phyloP scores from a whole-genome alignment of 2,113 vertebrate species.

The Carollia perspicillata region DNA sequence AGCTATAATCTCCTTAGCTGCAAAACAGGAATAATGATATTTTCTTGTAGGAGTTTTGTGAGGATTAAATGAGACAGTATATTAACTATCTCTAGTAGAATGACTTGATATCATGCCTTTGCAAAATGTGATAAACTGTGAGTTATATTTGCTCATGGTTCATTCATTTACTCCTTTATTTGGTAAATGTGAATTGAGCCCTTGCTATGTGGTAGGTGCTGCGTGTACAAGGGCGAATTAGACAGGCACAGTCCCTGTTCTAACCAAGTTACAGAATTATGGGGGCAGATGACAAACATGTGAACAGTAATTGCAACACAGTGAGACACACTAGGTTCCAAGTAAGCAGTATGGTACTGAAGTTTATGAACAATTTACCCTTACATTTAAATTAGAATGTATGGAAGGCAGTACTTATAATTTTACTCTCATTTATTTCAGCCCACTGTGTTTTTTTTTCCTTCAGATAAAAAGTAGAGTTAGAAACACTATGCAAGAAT shows the following conservation, averaged over 20 bases:
- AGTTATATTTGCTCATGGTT: constrained; percentile 18
- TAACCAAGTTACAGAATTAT: not conserved
- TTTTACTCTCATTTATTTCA: constrained; percentile 4
- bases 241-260: not conserved
- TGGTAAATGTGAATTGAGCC: not conserved
- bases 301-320: not conserved
- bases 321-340: not conserved
- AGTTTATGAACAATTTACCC: not conserved
- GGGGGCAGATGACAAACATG: not conserved
- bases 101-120: not conserved
- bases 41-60: not conserved
- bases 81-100: not conserved
- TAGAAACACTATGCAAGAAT: not conserved
- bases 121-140: not conserved
- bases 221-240: not conserved
- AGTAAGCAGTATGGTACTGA: not conserved
- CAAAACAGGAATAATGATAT: not conserved
- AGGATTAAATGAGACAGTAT: not conserved
- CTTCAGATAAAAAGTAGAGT: not conserved
- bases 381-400: not conserved
- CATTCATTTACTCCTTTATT: not conserved
- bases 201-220: not conserved
- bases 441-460: not conserved
- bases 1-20: not conserved
- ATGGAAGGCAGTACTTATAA: not conserved